Conservation (phyloP, 2,888 invertebrate genomes). For the Agapostemon virescens region DNA sequence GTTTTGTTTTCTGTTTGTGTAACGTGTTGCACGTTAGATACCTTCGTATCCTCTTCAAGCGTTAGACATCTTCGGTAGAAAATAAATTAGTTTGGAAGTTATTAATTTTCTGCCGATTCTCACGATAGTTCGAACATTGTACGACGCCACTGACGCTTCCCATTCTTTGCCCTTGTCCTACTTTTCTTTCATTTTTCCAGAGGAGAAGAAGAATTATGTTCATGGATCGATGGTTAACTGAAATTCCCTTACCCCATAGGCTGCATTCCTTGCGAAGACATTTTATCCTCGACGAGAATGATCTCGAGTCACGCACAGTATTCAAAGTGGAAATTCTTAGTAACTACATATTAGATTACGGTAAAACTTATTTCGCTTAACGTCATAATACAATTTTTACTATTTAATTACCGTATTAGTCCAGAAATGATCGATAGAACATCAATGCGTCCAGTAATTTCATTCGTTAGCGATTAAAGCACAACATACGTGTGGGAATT, state of each 20-base stretch:
- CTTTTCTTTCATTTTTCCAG: constrained; percentile 22
- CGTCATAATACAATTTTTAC: neutral
- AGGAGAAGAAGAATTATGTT: constrained; percentile 59
- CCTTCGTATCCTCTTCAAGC: too few relatives aligned
- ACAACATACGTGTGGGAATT: too few relatives aligned
- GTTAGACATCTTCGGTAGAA: too few relatives aligned
- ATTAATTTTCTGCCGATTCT: too few relatives aligned
- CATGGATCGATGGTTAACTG: constrained; percentile 46
- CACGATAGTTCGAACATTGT: too few relatives aligned
- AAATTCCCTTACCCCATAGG: constrained; percentile 23
- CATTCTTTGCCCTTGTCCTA: constrained; percentile 24
- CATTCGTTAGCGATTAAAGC: too few relatives aligned
- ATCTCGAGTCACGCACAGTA: neutral
- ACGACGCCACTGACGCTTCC: constrained; percentile 41
- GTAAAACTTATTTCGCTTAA: constrained; percentile 4
- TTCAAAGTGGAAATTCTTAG: constrained; percentile 19
- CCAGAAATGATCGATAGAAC: neutral
- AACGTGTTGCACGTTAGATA: too few relatives aligned
- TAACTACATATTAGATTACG: neutral
- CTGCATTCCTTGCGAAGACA: constrained; percentile 15
- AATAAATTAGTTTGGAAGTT: too few relatives aligned
- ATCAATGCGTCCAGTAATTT: too few relatives aligned
- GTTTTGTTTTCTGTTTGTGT: too few relatives aligned
- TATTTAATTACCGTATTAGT: neutral
- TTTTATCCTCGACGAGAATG: constrained; percentile 21